phyloP scores from a whole-genome alignment of 2,113 vertebrate species.

The Calyptomena viridis region DNA sequence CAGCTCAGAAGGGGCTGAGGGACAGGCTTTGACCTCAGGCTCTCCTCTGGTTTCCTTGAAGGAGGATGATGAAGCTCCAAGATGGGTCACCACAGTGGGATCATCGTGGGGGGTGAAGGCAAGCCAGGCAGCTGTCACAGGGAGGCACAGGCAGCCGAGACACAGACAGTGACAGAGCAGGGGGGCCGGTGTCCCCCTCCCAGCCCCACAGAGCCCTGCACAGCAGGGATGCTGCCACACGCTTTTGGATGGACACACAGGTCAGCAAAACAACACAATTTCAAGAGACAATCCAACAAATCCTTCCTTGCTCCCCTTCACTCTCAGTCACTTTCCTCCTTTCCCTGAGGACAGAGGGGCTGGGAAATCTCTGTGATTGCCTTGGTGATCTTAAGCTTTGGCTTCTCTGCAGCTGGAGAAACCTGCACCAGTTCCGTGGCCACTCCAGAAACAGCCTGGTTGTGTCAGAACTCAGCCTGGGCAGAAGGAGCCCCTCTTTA shows the following conservation, averaged over 20 bases:
- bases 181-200: neutral
- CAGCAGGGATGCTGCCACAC: fast-evolving
- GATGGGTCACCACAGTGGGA: neutral
- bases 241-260: neutral
- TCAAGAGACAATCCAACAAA: neutral
- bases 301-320: neutral
- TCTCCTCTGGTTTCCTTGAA: neutral
- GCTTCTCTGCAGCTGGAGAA: neutral
- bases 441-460: neutral
- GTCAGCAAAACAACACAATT: neutral
- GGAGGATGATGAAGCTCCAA: neutral
- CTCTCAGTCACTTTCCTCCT: neutral
- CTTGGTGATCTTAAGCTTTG: neutral
- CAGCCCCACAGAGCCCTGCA: neutral
- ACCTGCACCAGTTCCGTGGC: neutral
- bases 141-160: neutral
- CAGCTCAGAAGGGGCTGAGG: neutral
- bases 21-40: neutral
- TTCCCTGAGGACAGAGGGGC: neutral
- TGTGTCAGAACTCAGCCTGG: neutral
- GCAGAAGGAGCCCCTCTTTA: neutral
- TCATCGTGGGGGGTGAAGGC: fast-evolving
- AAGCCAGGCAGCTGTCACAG: neutral
- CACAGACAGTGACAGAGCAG: neutral
- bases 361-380: neutral